Evolutionary conservation across 2,888 invertebrate species (phyloP), one percentile per base, ranked within the genome.

Genomic region (Thumatha senex): DNA sequence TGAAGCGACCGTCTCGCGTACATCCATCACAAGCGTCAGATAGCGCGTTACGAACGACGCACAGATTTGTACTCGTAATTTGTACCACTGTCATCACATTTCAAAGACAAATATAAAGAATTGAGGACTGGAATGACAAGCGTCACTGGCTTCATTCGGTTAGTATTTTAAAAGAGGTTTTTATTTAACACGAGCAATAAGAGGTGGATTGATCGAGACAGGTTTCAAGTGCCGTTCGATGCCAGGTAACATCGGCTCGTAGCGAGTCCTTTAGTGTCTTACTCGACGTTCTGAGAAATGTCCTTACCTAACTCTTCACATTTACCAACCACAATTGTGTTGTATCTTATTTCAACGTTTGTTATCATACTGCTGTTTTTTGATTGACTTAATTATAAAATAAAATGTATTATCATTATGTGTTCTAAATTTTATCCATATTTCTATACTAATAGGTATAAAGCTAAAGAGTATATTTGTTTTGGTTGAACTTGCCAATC

Each of bases 41-140:
- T 89, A 89, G 82, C 84, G 80, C 84, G 79, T 85, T 89, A 89
- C 85, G 89, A 84, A 88, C 86, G 85, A 86, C 86, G 78, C 80
- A 86, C 86, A 88, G 89, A 89, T 91, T 89, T 90, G 91, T 91
- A 86, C 72, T 83, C 85, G 86, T 91, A 89, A 91, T 91, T 91
- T 91, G 91, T 91, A 91, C 87, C 84, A 88, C 89, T 91, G 91
- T 91, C 91, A 91, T 91, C 91, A 90, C 90, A 90, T 90, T 90
- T 91, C 89, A 90, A 91, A 91, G 91, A 91, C 91, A 91, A 91
- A 90, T 89, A 90, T 90, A 91, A 91, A 90, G 89, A 84, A 89
- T 91, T 84, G 91, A 86, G 84, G 80, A 80, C 82, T 83, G 83
- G 88, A 86, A 88, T 90, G 90, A 91, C 89, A 86, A 90, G 89